A percentile compares a stretch with the other conserved stretches of the same genome.
Conservation (phyloP, 2,888 invertebrate genomes). For the Morinoia aosen region DNA sequence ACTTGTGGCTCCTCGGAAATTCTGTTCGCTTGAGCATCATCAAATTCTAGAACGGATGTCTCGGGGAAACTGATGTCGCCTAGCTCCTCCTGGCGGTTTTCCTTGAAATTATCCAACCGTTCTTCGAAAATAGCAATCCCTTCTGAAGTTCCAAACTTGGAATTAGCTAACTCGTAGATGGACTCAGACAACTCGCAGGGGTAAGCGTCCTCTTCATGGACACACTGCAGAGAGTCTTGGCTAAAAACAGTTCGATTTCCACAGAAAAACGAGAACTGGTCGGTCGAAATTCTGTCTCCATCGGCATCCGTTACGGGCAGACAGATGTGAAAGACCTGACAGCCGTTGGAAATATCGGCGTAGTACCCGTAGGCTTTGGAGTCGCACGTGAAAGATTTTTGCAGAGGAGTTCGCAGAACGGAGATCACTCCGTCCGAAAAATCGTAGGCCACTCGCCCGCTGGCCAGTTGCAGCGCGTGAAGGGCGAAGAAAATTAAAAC, state of each 20-base stretch:
- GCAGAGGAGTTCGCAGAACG: slow-evolving; percentile 44
- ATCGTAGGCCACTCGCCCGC: slow-evolving; percentile 55
- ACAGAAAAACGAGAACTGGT: slow-evolving; percentile 28
- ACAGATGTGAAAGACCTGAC: slow-evolving; percentile 69
- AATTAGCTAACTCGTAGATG: slow-evolving; percentile 21
- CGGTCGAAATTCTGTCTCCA: slow-evolving; percentile 55
- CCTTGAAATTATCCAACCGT: neutral
- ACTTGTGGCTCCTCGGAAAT: neutral
- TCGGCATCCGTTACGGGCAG: slow-evolving; percentile 65
- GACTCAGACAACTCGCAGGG: slow-evolving; percentile 28
- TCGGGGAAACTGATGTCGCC: neutral
- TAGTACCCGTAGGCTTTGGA: slow-evolving; percentile 68
- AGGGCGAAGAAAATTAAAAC: neutral
- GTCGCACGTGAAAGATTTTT: slow-evolving; percentile 67
- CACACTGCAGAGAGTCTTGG: slow-evolving; percentile 34
- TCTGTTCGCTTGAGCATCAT: neutral
- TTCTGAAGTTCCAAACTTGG: slow-evolving; percentile 14
- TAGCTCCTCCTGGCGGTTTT: neutral
- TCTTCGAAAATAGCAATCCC: neutral
- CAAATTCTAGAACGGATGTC: neutral
- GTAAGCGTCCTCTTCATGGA: slow-evolving; percentile 22
- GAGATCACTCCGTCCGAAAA: slow-evolving; percentile 54
- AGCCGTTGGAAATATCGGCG: slow-evolving; percentile 68
- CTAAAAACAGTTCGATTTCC: slow-evolving; percentile 24
- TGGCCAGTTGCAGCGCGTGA: neutral